phyloP scores from a whole-genome alignment of 2,888 invertebrate genomes.

The Dasysyrphus tricinctus region DNA sequence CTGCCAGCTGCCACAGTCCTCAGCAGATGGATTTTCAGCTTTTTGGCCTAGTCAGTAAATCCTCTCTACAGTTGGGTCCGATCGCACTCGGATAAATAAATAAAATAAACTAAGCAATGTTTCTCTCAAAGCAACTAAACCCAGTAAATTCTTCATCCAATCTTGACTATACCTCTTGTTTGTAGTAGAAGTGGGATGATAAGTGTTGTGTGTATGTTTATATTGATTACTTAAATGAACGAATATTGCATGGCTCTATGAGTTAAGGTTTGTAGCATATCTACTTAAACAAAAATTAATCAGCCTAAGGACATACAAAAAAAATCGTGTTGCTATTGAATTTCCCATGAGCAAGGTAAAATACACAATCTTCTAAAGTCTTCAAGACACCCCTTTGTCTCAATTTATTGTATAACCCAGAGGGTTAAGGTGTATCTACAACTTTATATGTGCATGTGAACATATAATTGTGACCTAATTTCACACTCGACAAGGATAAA shows the following conservation, averaged over 20 bases:
- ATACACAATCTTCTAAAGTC: constrained; percentile 29
- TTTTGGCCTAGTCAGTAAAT: too few species aligned
- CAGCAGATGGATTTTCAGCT: too few species aligned
- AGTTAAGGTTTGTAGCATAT: neutral
- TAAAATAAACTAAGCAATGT: too few species aligned
- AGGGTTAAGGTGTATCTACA: constrained; percentile 14
- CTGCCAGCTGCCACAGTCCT: too few species aligned
- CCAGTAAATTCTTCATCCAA: neutral
- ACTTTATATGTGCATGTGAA: constrained; percentile 25
- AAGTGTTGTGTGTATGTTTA: neutral
- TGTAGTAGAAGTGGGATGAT: neutral
- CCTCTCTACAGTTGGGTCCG: too few species aligned
- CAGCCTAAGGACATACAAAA: constrained; percentile 30
- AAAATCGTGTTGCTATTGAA: constrained; percentile 6
- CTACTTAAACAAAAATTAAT: constrained; percentile 20
- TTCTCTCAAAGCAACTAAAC: too few species aligned
- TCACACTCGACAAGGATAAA: constrained; percentile 44
- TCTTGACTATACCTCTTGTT: neutral
- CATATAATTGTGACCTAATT: constrained; percentile 62
- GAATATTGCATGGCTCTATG: constrained; percentile 2
- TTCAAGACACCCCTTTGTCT: constrained; percentile 26
- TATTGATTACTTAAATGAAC: neutral
- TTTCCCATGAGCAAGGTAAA: constrained; percentile 3
- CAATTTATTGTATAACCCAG: constrained; percentile 14
- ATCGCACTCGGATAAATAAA: too few species aligned